Evolutionary conservation across 1,140 invertebrate species (phyloP).

Genomic region (Aphelinus certus): DNA sequence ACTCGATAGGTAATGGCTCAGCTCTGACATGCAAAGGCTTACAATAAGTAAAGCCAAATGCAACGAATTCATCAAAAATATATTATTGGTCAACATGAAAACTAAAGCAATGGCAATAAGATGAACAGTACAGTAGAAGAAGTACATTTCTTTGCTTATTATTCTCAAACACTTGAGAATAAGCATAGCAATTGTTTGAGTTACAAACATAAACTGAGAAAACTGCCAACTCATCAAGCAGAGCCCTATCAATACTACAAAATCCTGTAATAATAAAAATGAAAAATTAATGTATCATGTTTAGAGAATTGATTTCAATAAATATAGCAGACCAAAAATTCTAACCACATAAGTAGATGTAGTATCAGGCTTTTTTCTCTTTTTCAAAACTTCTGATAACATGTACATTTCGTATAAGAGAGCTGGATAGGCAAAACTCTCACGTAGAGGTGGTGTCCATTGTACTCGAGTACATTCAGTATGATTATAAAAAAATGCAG

Average conservation of each 20-base stretch:
- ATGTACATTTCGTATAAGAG: slow-evolving; percentile 67
- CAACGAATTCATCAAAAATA: slow-evolving; percentile 77
- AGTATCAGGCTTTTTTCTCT: slow-evolving; percentile 40
- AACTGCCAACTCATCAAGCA: slow-evolving; percentile 79
- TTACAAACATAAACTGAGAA: slow-evolving; percentile 80
- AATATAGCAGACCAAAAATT: too few species aligned
- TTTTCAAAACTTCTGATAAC: slow-evolving; percentile 55
- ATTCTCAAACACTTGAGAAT: slow-evolving; percentile 73
- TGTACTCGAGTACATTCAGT: slow-evolving; percentile 81
- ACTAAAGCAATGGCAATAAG: slow-evolving; percentile 71
- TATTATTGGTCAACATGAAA: slow-evolving; percentile 61
- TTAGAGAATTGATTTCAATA: slow-evolving; percentile 4
- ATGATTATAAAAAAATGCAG: slow-evolving; percentile 83
- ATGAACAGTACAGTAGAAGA: slow-evolving; percentile 66
- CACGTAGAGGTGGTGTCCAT: slow-evolving; percentile 85
- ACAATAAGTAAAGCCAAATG: slow-evolving; percentile 66
- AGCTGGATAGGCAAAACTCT: slow-evolving; percentile 83
- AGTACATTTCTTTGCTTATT: slow-evolving; percentile 66
- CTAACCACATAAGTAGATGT: slow-evolving; percentile 42
- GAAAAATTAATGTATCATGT: slow-evolving; percentile 12
- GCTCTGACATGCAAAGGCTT: slow-evolving; percentile 43
- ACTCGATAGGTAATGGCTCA: slow-evolving; percentile 19
- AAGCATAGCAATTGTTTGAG: slow-evolving; percentile 73
- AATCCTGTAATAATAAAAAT: slow-evolving; percentile 50
- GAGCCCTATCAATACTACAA: slow-evolving; percentile 53